These are phyloP conservation scores for Coendou prehensilis DNA, from an alignment of 2,797 vertebrate genomes.

Conservation along the genomic window DNA sequence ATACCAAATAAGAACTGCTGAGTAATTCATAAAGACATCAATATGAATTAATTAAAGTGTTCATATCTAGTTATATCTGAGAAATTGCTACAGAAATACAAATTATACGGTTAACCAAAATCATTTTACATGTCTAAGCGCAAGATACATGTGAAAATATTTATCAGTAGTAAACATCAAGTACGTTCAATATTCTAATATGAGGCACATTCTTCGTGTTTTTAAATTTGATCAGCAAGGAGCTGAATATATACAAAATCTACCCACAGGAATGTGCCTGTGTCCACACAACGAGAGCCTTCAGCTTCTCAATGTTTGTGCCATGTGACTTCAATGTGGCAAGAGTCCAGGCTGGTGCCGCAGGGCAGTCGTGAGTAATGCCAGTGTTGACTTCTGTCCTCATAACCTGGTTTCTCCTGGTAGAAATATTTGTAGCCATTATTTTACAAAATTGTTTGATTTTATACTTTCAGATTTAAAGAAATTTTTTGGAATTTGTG, in stretches of 20 bases:
- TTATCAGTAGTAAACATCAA: not conserved
- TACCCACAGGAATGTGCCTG: not conserved
- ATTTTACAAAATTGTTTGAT: not conserved
- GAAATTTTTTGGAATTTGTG: not conserved
- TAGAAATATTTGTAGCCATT: not conserved
- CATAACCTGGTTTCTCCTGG: not conserved
- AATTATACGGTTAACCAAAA: not conserved
- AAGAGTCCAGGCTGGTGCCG: not conserved
- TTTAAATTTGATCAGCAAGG: not conserved
- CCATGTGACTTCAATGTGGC: not conserved
- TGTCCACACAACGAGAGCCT: not conserved
- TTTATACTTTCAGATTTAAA: not conserved
- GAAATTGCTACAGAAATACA: not conserved
- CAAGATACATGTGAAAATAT: not conserved
- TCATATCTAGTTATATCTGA: not conserved
- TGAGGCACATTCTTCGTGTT: not conserved
- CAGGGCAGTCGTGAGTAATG: too few relatives aligned
- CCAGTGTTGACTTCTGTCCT: not conserved
- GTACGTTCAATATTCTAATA: not conserved
- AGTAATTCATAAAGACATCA: not conserved
- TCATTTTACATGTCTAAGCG: not conserved
- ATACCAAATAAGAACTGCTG: not conserved
- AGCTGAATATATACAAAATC: not conserved
- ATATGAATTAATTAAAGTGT: not conserved
- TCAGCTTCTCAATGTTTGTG: not conserved